These are phyloP conservation scores for Alca torda DNA, from an alignment of 2,797 vertebrate genomes.

Conservation along the genomic window DNA sequence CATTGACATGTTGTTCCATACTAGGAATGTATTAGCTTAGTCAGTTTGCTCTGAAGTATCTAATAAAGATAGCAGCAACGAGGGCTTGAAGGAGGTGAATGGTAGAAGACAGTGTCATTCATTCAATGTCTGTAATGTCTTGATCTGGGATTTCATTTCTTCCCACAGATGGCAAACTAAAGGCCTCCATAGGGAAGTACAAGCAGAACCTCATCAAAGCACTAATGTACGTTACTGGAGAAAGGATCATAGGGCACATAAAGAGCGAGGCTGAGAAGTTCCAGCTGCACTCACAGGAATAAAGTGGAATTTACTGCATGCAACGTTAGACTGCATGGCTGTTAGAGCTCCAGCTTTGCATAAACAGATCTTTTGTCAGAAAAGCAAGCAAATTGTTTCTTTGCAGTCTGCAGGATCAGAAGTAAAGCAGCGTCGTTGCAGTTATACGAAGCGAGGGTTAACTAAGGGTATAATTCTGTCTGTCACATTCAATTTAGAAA, in stretches of 20 bases:
- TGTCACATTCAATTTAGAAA: background rate
- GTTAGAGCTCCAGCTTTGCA: background rate
- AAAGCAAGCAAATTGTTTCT: background rate
- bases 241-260: background rate
- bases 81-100: background rate
- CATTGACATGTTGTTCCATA: background rate
- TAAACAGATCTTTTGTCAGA: background rate
- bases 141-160: slow-evolving; percentile 1
- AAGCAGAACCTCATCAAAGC: background rate
- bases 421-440: background rate
- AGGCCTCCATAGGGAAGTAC: background rate
- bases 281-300: background rate
- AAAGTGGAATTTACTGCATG: background rate
- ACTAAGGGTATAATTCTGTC: background rate
- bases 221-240: background rate
- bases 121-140: background rate
- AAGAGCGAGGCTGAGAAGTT: background rate
- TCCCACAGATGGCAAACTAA: background rate
- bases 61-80: background rate
- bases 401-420: background rate
- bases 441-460: background rate
- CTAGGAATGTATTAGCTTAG: background rate
- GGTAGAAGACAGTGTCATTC: background rate
- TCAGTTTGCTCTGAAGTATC: background rate
- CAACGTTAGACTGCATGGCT: fast-evolving